These are phyloP conservation scores for Grantiella picta DNA, from an alignment of 2,113 vertebrate genomes.

Conservation along the genomic window DNA sequence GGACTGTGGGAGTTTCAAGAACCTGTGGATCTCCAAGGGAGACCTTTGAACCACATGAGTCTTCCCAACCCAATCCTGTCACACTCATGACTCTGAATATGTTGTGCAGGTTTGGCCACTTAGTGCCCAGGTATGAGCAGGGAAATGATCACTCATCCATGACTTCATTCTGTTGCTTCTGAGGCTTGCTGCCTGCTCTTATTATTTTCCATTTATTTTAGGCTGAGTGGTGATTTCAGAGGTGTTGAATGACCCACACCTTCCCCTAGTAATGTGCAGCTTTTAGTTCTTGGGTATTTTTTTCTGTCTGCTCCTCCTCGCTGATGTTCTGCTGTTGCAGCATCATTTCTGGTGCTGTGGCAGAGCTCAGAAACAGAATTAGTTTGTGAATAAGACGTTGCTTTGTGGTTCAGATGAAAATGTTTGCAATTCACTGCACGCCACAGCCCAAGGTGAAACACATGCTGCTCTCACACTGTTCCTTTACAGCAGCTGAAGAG, in stretches of 20 bases:
- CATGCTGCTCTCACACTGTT: neutral
- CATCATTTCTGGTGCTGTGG: neutral
- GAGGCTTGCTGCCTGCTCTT: neutral
- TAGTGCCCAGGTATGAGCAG: neutral
- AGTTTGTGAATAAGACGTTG: neutral
- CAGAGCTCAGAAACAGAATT: neutral
- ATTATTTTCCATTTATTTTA: conserved; percentile 16
- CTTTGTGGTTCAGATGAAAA: neutral
- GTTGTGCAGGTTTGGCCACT: conserved; percentile 44
- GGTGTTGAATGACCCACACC: neutral
- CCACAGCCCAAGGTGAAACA: neutral
- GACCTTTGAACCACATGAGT: neutral
- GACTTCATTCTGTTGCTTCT: neutral
- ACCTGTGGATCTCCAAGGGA: neutral
- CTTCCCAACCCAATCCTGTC: neutral
- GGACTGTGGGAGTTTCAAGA: conserved; percentile 16
- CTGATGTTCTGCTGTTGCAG: neutral
- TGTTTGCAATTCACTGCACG: neutral
- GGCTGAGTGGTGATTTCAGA: neutral
- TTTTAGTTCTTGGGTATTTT: neutral
- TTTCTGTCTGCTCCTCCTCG: neutral
- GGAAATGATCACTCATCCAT: neutral
- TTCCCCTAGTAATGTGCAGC: neutral
- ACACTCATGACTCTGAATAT: neutral
- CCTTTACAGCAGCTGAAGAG: neutral